Conservation (phyloP, 2,888 invertebrate genomes). For the Tipula confusa region DNA sequence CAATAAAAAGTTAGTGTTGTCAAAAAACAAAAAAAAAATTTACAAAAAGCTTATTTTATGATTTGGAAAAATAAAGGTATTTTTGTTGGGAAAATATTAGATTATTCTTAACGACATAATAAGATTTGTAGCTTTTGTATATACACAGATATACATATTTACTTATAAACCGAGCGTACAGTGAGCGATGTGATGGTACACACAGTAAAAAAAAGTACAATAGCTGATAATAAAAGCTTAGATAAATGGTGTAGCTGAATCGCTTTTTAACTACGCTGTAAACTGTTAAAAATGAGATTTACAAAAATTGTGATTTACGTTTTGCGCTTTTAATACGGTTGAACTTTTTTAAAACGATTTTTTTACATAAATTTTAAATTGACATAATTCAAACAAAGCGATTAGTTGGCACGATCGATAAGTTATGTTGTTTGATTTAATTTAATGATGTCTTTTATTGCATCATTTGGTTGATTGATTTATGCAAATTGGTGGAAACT, state of each 20-base stretch:
- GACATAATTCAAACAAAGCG: too few species aligned
- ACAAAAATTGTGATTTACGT: background rate
- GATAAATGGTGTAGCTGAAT: background rate
- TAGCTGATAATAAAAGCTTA: background rate
- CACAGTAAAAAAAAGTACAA: background rate
- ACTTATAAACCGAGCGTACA: background rate
- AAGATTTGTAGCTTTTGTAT: background rate
- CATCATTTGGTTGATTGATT: too few species aligned
- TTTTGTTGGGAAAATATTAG: background rate
- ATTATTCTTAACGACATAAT: slow-evolving; percentile 25
- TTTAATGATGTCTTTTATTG: too few species aligned
- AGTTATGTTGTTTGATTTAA: too few species aligned
- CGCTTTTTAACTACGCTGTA: background rate
- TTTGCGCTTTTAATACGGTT: background rate
- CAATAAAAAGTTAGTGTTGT: background rate
- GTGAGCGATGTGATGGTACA: background rate
- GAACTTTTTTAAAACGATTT: background rate
- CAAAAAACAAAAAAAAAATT: background rate
- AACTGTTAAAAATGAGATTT: background rate
- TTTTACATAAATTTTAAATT: too few species aligned
- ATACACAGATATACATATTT: background rate
- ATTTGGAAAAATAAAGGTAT: background rate
- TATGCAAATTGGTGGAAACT: too few species aligned
- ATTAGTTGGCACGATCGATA: too few species aligned
- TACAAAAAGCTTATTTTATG: background rate